Conservation (phyloP, 2,888 invertebrate species). For the Leucania comma region DNA sequence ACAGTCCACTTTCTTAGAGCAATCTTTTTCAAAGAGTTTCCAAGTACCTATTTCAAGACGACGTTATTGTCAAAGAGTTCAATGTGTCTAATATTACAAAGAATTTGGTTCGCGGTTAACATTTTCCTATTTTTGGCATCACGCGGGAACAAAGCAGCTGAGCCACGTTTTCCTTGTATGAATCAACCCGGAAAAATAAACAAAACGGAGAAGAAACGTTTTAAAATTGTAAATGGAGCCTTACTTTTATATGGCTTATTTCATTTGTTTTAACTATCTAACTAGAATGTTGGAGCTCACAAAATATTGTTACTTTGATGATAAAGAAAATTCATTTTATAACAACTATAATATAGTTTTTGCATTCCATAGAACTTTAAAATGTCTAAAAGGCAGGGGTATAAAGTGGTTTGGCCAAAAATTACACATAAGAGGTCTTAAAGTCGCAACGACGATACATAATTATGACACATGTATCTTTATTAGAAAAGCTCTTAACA, state of each 20-base stretch:
- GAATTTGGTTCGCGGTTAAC: slow-evolving; percentile 9
- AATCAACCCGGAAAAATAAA: slow-evolving; percentile 14
- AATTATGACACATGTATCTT: no score
- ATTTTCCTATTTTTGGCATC: slow-evolving; percentile 16
- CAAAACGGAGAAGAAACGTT: neutral
- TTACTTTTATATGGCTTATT: neutral
- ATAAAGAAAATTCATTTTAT: no score
- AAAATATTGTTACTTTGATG: no score
- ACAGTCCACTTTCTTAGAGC: slow-evolving; percentile 1
- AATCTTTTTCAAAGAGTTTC: slow-evolving; percentile 17
- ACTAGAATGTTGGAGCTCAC: no score
- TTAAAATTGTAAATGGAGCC: slow-evolving; percentile 8
- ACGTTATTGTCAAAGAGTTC: slow-evolving; percentile 22
- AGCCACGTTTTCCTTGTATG: slow-evolving; percentile 20
- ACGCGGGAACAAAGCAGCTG: slow-evolving; percentile 12
- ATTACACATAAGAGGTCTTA: no score
- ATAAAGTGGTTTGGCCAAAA: no score
- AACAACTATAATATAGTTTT: no score
- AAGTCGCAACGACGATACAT: no score
- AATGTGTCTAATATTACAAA: slow-evolving; percentile 30
- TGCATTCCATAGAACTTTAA: no score
- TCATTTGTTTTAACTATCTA: neutral
- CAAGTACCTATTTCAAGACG: slow-evolving; percentile 6
- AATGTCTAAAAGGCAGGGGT: no score
- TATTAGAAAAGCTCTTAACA: no score